Percentiles rank a stretch among this genome's conserved stretches.
Conservation (phyloP, 2,888 invertebrate genomes). For the Deilephila elpenor region DNA sequence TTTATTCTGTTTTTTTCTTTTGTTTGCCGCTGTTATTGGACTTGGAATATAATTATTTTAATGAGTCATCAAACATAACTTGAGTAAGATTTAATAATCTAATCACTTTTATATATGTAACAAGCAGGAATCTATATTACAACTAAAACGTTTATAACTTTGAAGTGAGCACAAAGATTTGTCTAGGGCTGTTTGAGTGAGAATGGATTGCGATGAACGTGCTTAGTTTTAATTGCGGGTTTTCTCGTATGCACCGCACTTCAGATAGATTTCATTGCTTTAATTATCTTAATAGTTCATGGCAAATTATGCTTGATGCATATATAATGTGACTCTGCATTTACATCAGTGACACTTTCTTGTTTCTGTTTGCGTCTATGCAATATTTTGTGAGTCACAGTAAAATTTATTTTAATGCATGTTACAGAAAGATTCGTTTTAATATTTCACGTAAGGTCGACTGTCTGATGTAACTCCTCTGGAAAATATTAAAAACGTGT, state of each 20-base stretch:
- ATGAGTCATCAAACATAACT: neutral
- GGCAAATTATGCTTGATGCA: neutral
- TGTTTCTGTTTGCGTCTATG: no score
- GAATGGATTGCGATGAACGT: neutral
- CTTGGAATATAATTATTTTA: neutral
- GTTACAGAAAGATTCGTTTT: no score
- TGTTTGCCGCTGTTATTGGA: neutral
- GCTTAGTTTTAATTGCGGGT: slow-evolving; percentile 15
- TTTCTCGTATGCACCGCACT: neutral
- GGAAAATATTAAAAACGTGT: no score
- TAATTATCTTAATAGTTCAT: neutral
- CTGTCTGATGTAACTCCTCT: no score
- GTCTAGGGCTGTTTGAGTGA: neutral
- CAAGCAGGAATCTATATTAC: neutral
- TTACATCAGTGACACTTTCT: no score
- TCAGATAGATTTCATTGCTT: neutral
- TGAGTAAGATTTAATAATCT: no score
- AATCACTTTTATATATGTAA: neutral
- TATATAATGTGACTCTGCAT: no score
- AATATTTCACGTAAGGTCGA: no score
- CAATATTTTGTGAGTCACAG: no score
- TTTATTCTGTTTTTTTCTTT: slow-evolving; percentile 13
- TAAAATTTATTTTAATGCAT: no score
- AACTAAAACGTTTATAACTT: neutral
- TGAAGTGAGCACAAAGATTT: neutral